Evolutionary conservation across 1,140 invertebrate species (phyloP), one percentile per base, ranked within the genome.

Genomic region (Nebria ingens): DNA sequence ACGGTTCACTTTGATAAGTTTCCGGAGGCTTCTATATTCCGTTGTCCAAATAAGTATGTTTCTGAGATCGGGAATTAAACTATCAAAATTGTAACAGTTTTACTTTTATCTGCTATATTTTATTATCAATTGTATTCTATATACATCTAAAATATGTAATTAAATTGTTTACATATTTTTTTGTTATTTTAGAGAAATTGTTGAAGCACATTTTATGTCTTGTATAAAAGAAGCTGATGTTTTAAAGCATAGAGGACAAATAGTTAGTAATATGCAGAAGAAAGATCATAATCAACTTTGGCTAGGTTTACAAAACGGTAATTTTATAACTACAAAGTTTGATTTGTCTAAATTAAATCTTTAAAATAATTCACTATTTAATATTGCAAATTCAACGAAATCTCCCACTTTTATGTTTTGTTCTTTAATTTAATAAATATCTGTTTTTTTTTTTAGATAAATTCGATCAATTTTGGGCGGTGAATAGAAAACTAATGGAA

Each of bases 401-500:
- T 49, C 19, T 11, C 9, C 19, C 6, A 6, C 13, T 49, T 49
- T 11, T 15, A 17, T 19, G 4, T 11, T 49, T 6, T 49, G 13
- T 49, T 4, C 19, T 9, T 49, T 6, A 9, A 17, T 49, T 6
- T 49, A 9, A 49, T 15, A 17, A 11, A 49, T 49, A 9, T 15
- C 19, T 49, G 6, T 17, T 4, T 15, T 17, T 49, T 9, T 49
- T 61, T 65, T 56, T 56, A 91, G 90, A 98, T 69, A 97, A 96
- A 76, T 99, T 98, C 76, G 95, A 99, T 72, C 94, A 98, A 71
- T 99, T 99, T 73, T 98, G 97, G 96, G 85, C 90, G 3, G 86
- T 98, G 11, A 98, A 98, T 70, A 81, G 90, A 61, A 86, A 91
- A 67, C 72, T 99, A 51, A 98, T 98, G 95, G 93, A 97, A 71